Conservation (phyloP, 2,797 vertebrate species). For the Anisognathus igniventris region DNA sequence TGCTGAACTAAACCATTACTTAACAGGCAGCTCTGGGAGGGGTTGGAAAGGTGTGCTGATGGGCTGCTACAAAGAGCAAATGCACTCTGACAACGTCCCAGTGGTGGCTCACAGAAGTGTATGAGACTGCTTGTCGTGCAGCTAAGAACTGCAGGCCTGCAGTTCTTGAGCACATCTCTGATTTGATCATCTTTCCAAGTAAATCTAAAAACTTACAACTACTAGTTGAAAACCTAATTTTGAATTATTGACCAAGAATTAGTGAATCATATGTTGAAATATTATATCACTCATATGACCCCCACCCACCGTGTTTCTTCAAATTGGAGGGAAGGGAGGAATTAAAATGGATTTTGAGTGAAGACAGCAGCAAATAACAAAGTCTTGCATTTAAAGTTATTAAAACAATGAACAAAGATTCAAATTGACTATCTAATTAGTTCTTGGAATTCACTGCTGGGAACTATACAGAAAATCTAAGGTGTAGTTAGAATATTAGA, state of each 20-base stretch:
- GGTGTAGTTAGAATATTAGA: constrained; percentile 51
- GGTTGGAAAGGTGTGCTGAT: background rate
- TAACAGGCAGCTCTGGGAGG: background rate
- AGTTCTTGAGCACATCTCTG: background rate
- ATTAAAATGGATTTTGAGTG: background rate
- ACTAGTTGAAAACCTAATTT: background rate
- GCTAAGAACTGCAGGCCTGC: background rate
- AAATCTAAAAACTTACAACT: background rate
- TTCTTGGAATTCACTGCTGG: constrained; percentile 11
- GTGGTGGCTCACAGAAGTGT: background rate
- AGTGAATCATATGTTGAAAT: background rate
- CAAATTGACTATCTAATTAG: constrained; percentile 10
- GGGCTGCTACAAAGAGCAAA: background rate
- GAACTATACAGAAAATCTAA: background rate
- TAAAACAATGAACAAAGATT: background rate
- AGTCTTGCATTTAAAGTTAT: background rate
- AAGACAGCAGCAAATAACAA: background rate
- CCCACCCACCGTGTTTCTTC: background rate
- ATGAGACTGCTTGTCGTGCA: background rate
- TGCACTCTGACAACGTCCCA: background rate
- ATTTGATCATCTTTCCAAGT: background rate
- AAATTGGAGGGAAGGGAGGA: background rate
- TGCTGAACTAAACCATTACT: background rate
- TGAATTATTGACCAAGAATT: background rate
- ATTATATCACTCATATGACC: background rate